phyloP scores from a whole-genome alignment of 2,797 vertebrate species.

The Hapalemur alaotrensis region DNA sequence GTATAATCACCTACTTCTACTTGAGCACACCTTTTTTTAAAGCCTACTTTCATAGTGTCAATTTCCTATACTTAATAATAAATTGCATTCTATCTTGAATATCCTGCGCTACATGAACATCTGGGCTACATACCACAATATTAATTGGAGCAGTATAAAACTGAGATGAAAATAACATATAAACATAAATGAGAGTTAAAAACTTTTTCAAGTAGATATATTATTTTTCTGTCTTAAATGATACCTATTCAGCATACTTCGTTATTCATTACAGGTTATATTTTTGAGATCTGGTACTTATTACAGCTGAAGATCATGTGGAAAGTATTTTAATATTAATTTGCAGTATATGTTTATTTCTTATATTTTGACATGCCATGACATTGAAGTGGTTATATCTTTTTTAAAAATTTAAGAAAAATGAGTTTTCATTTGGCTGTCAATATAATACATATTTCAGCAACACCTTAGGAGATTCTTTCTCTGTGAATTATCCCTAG shows the following conservation, averaged over 20 bases:
- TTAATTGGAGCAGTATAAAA: background rate
- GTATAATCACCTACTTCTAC: background rate
- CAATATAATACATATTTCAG: constrained; percentile 59
- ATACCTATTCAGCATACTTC: background rate
- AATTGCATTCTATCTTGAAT: background rate
- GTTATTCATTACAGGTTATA: background rate
- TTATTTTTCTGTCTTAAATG: background rate
- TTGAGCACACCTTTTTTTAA: background rate
- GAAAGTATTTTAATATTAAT: constrained; percentile 35
- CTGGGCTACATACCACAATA: background rate
- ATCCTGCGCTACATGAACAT: background rate
- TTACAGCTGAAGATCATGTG: background rate
- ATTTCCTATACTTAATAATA: background rate
- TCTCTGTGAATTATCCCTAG: constrained; percentile 56
- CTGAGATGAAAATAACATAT: background rate
- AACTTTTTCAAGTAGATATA: background rate
- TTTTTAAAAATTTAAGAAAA: constrained; percentile 51
- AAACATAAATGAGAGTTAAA: background rate
- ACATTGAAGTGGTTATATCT: background rate
- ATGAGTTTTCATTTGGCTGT: constrained; percentile 59
- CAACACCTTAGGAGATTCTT: constrained; percentile 60
- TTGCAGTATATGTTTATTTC: background rate
- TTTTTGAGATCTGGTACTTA: background rate
- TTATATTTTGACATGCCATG: background rate
- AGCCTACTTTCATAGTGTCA: background rate